phyloP scores from a whole-genome alignment of 2,797 vertebrate genomes.

The Siniperca scherzeri region DNA sequence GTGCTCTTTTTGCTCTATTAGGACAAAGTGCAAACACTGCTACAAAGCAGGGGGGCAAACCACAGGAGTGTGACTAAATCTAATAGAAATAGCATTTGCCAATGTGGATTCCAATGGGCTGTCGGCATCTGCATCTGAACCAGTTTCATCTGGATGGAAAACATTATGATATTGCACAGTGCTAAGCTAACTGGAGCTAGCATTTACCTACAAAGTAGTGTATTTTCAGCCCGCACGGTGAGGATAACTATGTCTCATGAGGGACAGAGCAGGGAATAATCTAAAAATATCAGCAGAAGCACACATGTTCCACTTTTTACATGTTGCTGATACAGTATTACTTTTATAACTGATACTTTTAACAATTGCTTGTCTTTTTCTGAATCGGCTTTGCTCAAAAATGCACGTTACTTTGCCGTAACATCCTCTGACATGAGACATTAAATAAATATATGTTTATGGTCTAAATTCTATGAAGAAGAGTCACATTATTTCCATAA shows the following conservation, averaged over 20 bases:
- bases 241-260: conserved; percentile 16
- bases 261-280: conserved; percentile 13
- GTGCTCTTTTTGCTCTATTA: conserved; percentile 82
- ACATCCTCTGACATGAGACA: neutral
- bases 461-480: neutral
- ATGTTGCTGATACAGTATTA: neutral
- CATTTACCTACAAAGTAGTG: neutral
- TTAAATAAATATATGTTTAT: neutral
- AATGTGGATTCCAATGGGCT: conserved; percentile 35
- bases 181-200: conserved; percentile 31
- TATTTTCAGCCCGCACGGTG: conserved; percentile 23
- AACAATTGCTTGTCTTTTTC: neutral
- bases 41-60: conserved; percentile 61
- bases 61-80: conserved; percentile 74
- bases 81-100: conserved; percentile 72
- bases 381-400: neutral
- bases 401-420: neutral
- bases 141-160: conserved; percentile 44
- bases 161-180: conserved; percentile 11
- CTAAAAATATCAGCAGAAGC: conserved; percentile 27
- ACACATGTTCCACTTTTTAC: conserved; percentile 1
- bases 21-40: conserved; percentile 81
- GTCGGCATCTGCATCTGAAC: conserved; percentile 37
- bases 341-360: too few relatives aligned
- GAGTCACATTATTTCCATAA: neutral